Conservation (phyloP, 2,888 invertebrate genomes). For the Drosophila leonis region DNA sequence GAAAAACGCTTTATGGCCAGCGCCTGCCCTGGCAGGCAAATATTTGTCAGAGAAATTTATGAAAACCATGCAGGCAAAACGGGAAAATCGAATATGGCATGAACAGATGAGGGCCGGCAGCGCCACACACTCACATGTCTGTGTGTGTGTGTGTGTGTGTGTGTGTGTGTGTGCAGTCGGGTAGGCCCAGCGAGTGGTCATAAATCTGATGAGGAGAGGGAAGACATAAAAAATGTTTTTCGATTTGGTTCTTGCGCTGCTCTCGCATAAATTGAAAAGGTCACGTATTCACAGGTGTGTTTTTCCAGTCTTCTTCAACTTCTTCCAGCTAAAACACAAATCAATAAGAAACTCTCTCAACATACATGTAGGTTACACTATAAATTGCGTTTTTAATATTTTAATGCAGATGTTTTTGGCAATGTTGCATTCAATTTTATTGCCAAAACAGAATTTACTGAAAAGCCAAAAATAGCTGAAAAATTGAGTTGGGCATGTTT, state of each 20-base stretch:
- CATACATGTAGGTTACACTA: constrained; percentile 16
- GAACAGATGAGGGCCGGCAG: background rate
- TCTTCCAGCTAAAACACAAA: constrained; percentile 1
- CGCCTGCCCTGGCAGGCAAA: constrained; percentile 54
- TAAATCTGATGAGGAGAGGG: constrained; percentile 70
- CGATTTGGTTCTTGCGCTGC: constrained; percentile 74
- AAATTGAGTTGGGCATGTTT: background rate
- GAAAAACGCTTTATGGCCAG: constrained; percentile 47
- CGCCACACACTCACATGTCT: background rate
- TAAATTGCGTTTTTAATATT: constrained; percentile 25
- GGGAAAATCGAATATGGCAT: constrained; percentile 31
- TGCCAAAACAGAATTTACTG: constrained; percentile 14
- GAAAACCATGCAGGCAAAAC: constrained; percentile 58
- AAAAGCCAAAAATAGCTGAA: constrained; percentile 7
- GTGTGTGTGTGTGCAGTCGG: constrained; percentile 5
- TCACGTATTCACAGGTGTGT: constrained; percentile 77
- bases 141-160: constrained; percentile 9
- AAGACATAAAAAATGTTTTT: constrained; percentile 73
- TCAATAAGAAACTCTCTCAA: constrained; percentile 24
- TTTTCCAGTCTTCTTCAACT: background rate
- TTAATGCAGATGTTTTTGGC: constrained; percentile 26
- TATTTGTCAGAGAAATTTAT: constrained; percentile 69
- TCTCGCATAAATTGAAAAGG: constrained; percentile 75
- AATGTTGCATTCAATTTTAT: constrained; percentile 30
- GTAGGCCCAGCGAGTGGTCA: constrained; percentile 44